A percentile compares a stretch with the other conserved stretches of the same genome.
Evolutionary conservation across 2,888 invertebrate species (phyloP).

Genomic region (Ariolimax columbianus): DNA sequence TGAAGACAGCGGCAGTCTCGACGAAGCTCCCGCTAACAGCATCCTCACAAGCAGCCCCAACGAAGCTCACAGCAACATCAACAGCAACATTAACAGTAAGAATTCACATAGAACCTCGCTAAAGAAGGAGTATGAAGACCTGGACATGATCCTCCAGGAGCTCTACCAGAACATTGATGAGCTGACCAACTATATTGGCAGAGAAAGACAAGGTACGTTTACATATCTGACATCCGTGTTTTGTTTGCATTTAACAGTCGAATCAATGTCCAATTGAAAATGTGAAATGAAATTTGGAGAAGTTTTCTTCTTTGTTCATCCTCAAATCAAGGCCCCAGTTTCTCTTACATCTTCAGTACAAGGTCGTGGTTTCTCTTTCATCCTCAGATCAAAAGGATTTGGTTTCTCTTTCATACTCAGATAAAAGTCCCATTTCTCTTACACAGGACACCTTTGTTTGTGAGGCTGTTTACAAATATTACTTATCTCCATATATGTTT

Average conservation of each 20-base stretch:
- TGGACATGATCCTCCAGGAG: constrained; percentile 73
- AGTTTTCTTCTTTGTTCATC: too few species aligned
- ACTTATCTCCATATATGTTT: too few species aligned
- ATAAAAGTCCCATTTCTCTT: too few species aligned
- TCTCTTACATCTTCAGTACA: too few species aligned
- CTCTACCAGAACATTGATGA: constrained; percentile 75
- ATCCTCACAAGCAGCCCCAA: not conserved
- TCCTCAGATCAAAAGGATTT: too few species aligned
- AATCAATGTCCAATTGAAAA: too few species aligned
- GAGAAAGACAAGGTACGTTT: constrained; percentile 61
- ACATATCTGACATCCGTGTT: not conserved
- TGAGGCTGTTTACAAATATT: too few species aligned
- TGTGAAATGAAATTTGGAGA: too few species aligned
- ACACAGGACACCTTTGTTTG: too few species aligned
- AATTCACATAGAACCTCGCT: not conserved
- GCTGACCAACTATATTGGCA: constrained; percentile 66
- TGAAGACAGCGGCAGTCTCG: not conserved
- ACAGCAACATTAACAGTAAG: not conserved
- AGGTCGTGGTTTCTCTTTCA: too few species aligned
- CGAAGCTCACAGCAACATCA: not conserved
- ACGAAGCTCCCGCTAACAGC: not conserved
- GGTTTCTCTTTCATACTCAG: too few species aligned
- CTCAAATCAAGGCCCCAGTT: too few species aligned
- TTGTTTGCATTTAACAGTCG: not conserved
- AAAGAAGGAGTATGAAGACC: constrained; percentile 58